These are phyloP conservation scores for Thamnaconus septentrionalis DNA, from an alignment of 2,113 vertebrate species.

Conservation along the genomic window DNA sequence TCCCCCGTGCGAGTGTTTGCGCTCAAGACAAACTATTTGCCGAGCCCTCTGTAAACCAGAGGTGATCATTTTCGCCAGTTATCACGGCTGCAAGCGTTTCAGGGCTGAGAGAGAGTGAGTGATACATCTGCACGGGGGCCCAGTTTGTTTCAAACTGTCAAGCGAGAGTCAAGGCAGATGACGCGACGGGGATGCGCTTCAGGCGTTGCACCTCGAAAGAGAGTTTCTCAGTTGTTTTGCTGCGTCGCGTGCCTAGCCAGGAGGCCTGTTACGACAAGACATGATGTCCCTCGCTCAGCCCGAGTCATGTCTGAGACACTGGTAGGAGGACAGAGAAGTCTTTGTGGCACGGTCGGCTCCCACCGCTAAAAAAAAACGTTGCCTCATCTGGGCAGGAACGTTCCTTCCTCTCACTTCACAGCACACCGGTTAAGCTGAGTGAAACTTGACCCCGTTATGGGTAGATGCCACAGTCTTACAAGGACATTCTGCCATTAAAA, in stretches of 20 bases:
- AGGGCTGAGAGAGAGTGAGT: constrained; percentile 5
- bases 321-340: constrained; percentile 52
- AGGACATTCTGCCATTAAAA: too few species aligned
- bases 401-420: constrained; percentile 18
- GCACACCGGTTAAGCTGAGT: background rate
- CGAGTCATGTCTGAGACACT: constrained; percentile 63
- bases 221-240: background rate
- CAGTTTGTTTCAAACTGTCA: constrained; percentile 37
- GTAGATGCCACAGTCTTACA: too few species aligned
- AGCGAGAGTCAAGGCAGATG: constrained; percentile 23
- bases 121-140: constrained; percentile 13
- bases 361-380: constrained; percentile 32
- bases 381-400: constrained; percentile 32
- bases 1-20: constrained; percentile 44
- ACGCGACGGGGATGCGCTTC: background rate
- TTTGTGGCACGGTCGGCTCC: constrained; percentile 42
- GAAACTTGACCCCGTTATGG: background rate
- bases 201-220: background rate
- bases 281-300: constrained; percentile 45
- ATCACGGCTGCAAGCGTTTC: constrained; percentile 6
- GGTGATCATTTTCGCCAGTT: constrained; percentile 35
- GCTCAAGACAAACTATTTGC: constrained; percentile 42
- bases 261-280: constrained; percentile 38
- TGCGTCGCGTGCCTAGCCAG: background rate
- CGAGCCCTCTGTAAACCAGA: constrained; percentile 26